A percentile compares a stretch with the other conserved stretches of the same genome.
Conservation (phyloP, 2,797 vertebrate species). For the Thripadectes ignobilis region DNA sequence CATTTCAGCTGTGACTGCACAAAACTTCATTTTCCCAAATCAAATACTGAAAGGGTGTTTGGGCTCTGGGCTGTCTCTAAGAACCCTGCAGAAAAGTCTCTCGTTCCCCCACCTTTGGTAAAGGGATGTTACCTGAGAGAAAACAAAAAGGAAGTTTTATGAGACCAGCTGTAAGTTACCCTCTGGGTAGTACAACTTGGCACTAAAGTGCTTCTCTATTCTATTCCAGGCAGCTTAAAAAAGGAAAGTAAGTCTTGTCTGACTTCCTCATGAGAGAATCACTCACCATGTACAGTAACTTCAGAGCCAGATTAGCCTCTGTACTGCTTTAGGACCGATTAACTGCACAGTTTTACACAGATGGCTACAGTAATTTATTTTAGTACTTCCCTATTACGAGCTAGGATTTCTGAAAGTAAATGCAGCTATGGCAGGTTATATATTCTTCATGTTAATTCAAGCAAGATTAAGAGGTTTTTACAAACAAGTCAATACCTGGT, state of each 20-base stretch:
- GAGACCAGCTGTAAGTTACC: not conserved
- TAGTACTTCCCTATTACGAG: not conserved
- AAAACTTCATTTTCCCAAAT: not conserved
- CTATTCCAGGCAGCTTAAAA: not conserved
- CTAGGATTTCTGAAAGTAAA: not conserved
- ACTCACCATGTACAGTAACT: not conserved
- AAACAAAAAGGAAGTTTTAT: conserved; percentile 39
- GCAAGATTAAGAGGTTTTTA: not conserved
- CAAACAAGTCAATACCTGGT: conserved; percentile 81
- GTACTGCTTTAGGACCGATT: not conserved
- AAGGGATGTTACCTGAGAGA: conserved; percentile 89
- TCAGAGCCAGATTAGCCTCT: not conserved
- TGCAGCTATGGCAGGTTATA: not conserved
- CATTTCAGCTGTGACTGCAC: not conserved
- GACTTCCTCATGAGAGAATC: not conserved
- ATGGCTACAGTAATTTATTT: not conserved
- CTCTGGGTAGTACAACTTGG: not conserved
- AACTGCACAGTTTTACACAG: not conserved
- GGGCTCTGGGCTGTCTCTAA: not conserved
- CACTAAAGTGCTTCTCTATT: not conserved
- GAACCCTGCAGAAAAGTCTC: conserved; percentile 8
- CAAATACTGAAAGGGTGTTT: not conserved
- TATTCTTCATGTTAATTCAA: not conserved
- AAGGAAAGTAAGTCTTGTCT: not conserved
- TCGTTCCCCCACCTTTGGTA: conserved; percentile 81